These are phyloP conservation scores for Solenodon paradoxus DNA, from an alignment of 2,113 vertebrate genomes.

Conservation along the genomic window DNA sequence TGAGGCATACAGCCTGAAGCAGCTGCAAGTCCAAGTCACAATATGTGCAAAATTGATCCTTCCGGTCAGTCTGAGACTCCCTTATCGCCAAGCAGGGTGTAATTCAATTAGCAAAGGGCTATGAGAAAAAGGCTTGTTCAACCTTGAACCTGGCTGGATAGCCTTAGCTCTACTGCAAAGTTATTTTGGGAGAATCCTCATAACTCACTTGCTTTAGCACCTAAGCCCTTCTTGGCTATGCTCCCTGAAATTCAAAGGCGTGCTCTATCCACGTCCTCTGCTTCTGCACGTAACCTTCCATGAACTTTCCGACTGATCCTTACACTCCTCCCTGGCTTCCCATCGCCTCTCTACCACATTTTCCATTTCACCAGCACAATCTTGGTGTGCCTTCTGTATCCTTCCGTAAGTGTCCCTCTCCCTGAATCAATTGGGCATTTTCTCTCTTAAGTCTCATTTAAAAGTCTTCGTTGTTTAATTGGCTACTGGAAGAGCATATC, in stretches of 20 bases:
- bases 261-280: background rate
- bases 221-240: background rate
- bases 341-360: background rate
- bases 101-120: slow-evolving; percentile 37
- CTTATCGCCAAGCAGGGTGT: slow-evolving; percentile 19
- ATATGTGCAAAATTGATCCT: background rate
- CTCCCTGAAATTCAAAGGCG: background rate
- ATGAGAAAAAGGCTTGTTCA: background rate
- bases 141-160: background rate
- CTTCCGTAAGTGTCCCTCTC: background rate
- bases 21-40: background rate
- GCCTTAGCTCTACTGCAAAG: background rate
- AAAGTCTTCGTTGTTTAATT: background rate
- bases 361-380: background rate
- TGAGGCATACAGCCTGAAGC: background rate
- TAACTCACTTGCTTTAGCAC: background rate
- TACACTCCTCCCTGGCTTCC: background rate
- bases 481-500: background rate
- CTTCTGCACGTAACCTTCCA: background rate
- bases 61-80: background rate
- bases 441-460: no score
- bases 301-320: background rate
- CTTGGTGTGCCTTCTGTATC: background rate
- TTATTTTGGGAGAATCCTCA: slow-evolving; percentile 10
- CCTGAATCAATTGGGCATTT: background rate